Evolutionary conservation across 2,113 vertebrate species (phyloP).

Genomic region (Scopus umbretta): DNA sequence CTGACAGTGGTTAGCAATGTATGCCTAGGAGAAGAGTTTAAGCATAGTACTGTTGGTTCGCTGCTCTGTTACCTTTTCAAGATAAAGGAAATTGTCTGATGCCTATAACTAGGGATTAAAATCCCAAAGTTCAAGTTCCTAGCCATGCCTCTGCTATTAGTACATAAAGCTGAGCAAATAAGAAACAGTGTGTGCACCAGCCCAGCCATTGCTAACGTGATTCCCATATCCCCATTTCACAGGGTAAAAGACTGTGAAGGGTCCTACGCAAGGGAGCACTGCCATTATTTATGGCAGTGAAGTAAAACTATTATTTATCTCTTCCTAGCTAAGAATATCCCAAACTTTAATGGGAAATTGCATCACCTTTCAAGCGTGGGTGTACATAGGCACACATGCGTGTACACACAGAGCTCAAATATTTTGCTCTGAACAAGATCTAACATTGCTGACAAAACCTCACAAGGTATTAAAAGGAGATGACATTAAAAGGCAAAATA

Average conservation of each 20-base stretch:
- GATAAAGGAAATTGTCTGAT: background rate
- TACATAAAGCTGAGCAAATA: background rate
- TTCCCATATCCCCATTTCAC: background rate
- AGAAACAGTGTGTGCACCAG: background rate
- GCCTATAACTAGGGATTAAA: background rate
- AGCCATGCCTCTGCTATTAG: background rate
- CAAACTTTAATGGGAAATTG: constrained; percentile 4
- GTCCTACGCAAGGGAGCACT: background rate
- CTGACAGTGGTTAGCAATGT: background rate
- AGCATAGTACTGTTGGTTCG: background rate
- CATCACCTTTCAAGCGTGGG: constrained; percentile 38
- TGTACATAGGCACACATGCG: background rate
- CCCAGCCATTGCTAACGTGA: background rate
- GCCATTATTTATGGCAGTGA: background rate
- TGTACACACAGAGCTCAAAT: constrained; percentile 18
- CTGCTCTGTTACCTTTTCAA: background rate
- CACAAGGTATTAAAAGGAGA: background rate
- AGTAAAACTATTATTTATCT: background rate
- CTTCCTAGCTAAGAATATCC: background rate
- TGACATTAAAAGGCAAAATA: background rate
- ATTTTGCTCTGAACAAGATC: constrained; percentile 22
- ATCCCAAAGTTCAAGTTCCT: background rate
- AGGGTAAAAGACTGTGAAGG: background rate
- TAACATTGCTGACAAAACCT: background rate
- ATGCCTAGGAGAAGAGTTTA: background rate